A percentile compares a stretch with the other conserved stretches of the same genome.
phyloP scores from a whole-genome alignment of 2,888 invertebrate genomes.

The Ectobius pallidus region DNA sequence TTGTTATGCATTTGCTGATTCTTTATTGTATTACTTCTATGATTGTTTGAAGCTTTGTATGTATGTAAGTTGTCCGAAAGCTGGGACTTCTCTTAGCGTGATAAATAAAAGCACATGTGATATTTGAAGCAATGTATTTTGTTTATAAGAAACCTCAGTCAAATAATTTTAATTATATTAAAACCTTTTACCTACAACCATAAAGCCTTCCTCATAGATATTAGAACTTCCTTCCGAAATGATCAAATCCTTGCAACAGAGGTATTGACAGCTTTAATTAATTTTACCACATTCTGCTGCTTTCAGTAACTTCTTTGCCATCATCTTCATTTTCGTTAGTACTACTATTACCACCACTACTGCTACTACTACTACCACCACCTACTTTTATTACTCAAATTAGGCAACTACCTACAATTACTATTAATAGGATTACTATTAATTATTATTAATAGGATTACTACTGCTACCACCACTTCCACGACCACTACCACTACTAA shows the following conservation, averaged over 20 bases:
- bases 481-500: background rate
- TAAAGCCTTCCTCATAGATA: too few relatives aligned
- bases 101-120: constrained; percentile 9
- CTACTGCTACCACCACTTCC: background rate
- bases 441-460: background rate
- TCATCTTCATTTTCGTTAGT: too few relatives aligned
- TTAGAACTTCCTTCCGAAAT: too few relatives aligned
- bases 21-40: background rate
- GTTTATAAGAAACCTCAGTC: background rate
- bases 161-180: too few relatives aligned
- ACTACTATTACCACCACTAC: background rate
- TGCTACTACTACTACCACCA: background rate
- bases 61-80: background rate
- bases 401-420: too few relatives aligned
- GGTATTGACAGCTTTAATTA: too few relatives aligned
- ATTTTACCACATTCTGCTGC: too few relatives aligned
- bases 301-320: too few relatives aligned
- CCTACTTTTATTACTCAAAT: background rate
- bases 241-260: too few relatives aligned
- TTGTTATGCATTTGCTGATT: background rate
- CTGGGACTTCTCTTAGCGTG: background rate
- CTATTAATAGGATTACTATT: background rate
- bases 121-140: background rate
- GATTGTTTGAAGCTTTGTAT: background rate
- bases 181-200: too few relatives aligned